Percentiles rank a stretch among this genome's conserved stretches.
Conservation (phyloP, 2,113 vertebrate genomes). For the Urocitellus parryii region DNA sequence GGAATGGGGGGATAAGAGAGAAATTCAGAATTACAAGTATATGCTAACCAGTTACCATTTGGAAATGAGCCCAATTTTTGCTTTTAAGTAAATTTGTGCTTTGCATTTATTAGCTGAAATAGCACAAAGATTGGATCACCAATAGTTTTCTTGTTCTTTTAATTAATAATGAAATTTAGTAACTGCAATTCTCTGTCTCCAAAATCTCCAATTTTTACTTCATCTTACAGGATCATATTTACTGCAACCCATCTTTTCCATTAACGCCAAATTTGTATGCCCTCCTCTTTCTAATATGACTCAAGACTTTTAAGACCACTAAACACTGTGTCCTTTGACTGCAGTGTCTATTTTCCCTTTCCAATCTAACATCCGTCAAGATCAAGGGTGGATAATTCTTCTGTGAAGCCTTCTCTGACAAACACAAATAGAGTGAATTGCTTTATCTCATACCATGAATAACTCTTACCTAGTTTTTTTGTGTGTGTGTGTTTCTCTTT, state of each 20-base stretch:
- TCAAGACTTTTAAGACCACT: not conserved
- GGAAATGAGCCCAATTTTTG: not conserved
- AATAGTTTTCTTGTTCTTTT: not conserved
- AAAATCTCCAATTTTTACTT: not conserved
- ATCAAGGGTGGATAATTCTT: not conserved
- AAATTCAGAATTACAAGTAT: not conserved
- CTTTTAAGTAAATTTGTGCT: not conserved
- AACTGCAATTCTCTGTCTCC: not conserved
- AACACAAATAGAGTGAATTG: not conserved
- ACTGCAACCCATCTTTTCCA: not conserved
- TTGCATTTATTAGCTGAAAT: not conserved
- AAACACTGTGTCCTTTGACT: not conserved
- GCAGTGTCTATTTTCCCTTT: not conserved
- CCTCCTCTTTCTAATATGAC: not conserved
- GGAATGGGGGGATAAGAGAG: not conserved
- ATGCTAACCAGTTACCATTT: not conserved
- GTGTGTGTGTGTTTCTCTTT: not conserved
- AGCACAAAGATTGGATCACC: not conserved
- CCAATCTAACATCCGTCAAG: not conserved
- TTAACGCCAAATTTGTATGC: not conserved
- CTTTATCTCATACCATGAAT: not conserved
- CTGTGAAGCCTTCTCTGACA: not conserved
- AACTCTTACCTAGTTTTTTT: not conserved
- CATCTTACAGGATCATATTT: not conserved
- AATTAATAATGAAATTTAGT: constrained; percentile 7